Evolutionary conservation across 2,797 vertebrate species (phyloP), one percentile per base, ranked within the genome.

Genomic region (Oryzias dopingdopingensis): DNA sequence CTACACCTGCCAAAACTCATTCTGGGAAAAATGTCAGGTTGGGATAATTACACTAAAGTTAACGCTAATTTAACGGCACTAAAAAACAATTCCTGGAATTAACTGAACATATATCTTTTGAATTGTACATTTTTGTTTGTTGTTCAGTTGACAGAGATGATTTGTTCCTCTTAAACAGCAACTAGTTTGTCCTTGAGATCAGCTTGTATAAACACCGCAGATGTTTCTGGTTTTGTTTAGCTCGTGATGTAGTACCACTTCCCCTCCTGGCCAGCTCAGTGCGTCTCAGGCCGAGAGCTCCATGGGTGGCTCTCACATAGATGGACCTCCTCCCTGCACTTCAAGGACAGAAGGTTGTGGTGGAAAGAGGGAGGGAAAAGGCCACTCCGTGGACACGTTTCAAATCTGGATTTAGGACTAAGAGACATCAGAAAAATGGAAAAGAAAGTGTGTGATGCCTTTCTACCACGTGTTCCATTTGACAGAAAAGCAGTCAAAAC

Each of bases 141-240:
- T 24, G 42, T 8, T 55, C 14, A 6, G 41, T 46, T 4, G 22
- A 56, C 5, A n/a, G 15, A 1, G 15, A 14, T 4, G 13, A 51
- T 24, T 59, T 41, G 16, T 56, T 72, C 44, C 42, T 56, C 47
- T 37, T 37, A 12, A 37, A 37, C 32, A 37, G 32, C 10, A 2
- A 37, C 10, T 12, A 52, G 62, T 56, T 74, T 80, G 76, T 50
- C 72, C 71, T 79, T 85, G 77, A 79, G 60, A 70, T 69, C 32
- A 5, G 56, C 65, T 56, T 42, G 72, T 62, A 56, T 77, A 84
- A 87, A 85, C 76, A 86, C 16, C 41, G 42, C 60, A 52, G 52
- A n/a, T 66, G 73, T 81, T 82, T 80, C 83, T 81, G 74, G 67
- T 73, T 87, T 80, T 81, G 81, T 87, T 85, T 82, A 71, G 78